Evolutionary conservation across 2,113 vertebrate species (phyloP).

Genomic region (Andinoacara biseriatus): DNA sequence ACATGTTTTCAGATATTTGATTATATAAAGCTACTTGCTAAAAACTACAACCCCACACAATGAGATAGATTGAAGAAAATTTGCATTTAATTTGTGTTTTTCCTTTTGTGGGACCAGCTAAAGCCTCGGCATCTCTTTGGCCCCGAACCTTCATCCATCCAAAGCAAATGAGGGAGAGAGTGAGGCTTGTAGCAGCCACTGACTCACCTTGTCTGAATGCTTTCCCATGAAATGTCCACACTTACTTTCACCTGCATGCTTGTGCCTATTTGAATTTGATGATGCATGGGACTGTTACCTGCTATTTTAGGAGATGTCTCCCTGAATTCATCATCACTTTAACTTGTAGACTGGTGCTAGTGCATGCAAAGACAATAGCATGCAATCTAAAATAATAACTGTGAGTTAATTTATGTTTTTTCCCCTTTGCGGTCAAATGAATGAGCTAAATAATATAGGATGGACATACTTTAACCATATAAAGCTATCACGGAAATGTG

Average conservation of each 20-base stretch:
- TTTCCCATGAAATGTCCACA: conserved; percentile 14
- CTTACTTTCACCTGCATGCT: conserved; percentile 41
- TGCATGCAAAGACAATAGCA: not conserved
- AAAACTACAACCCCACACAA: not conserved
- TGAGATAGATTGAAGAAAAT: not conserved
- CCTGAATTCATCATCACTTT: conserved; percentile 28
- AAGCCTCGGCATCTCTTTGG: conserved; percentile 13
- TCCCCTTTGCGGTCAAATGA: not conserved
- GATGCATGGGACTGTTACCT: conserved; percentile 23
- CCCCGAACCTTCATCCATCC: conserved; percentile 33
- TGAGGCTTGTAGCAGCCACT: conserved; percentile 15
- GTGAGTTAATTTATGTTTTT: not conserved
- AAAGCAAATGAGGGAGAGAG: conserved; percentile 33
- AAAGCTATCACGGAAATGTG: not conserved
- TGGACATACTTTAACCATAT: not conserved
- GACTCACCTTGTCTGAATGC: conserved; percentile 33
- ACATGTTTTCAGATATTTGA: not conserved
- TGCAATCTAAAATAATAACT: not conserved
- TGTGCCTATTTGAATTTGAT: conserved; percentile 44
- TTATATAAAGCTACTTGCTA: not conserved
- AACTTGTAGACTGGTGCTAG: not conserved
- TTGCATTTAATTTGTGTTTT: conserved; percentile 3
- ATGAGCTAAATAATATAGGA: not conserved
- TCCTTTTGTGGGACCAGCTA: conserved; percentile 17
- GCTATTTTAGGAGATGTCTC: conserved; percentile 33